phyloP scores from a whole-genome alignment of 2,888 invertebrate species.

The Amiota communis region DNA sequence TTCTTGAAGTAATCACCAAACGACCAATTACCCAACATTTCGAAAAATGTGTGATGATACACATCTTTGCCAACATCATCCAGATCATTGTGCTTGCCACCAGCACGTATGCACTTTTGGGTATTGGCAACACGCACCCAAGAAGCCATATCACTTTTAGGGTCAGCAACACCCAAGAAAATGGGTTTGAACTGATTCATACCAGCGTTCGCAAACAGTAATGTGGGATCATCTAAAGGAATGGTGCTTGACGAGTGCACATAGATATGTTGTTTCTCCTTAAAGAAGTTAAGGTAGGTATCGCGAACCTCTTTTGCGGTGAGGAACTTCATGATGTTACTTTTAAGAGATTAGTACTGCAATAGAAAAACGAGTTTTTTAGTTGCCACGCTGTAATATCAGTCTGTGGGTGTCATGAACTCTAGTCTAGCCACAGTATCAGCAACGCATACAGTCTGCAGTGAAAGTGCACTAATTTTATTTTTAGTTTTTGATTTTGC shows the following conservation, averaged over 20 bases:
- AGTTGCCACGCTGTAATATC: slow-evolving; percentile 57
- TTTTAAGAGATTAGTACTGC: neutral
- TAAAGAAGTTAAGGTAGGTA: slow-evolving; percentile 92
- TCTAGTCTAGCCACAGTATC: neutral
- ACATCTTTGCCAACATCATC: slow-evolving; percentile 99
- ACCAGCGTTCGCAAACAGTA: slow-evolving; percentile 98
- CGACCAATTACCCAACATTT: slow-evolving; percentile 99
- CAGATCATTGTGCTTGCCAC: slow-evolving; percentile 99
- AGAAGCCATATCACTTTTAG: slow-evolving; percentile 95
- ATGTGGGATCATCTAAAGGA: slow-evolving; percentile 97
- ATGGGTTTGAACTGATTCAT: slow-evolving; percentile 99
- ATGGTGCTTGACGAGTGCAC: slow-evolving; percentile 98
- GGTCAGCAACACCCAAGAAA: slow-evolving; percentile 96
- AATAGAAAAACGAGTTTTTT: slow-evolving; percentile 15
- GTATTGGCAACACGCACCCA: slow-evolving; percentile 92
- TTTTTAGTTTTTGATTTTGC: slow-evolving; percentile 20
- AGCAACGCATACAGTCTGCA: slow-evolving; percentile 30
- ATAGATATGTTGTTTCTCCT: slow-evolving; percentile 89
- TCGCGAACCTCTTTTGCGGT: slow-evolving; percentile 86
- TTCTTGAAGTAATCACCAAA: slow-evolving; percentile 99
- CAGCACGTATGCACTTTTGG: slow-evolving; percentile 99
- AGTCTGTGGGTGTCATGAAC: slow-evolving; percentile 31
- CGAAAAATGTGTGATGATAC: slow-evolving; percentile 99
- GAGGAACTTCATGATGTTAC: slow-evolving; percentile 56
- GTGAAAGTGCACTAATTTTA: slow-evolving; percentile 55